Conservation (phyloP, 30 jellyfish, hydroid and myxozoan species). For the Chrysaora quinquecirrha region DNA sequence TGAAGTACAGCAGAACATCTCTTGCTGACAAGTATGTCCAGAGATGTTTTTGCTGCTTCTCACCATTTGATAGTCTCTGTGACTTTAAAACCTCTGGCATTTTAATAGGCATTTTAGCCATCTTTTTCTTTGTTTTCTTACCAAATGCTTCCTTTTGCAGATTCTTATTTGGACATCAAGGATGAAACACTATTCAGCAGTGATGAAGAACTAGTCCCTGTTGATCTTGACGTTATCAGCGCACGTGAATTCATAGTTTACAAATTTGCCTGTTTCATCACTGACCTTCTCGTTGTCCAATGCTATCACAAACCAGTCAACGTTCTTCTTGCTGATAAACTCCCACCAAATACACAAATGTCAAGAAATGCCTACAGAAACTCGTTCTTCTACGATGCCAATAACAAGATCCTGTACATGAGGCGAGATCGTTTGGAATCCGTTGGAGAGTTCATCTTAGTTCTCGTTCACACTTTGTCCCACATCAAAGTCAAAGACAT, state of each 20-base stretch:
- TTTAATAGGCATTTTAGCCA: too few species aligned
- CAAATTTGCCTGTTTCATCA: conserved; percentile 84
- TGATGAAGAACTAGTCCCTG: conserved; percentile 93
- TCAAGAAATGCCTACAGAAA: conserved; percentile 84
- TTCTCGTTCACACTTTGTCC: conserved; percentile 86
- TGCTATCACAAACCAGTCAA: conserved; percentile 88
- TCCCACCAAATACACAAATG: conserved; percentile 82
- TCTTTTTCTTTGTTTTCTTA: too few species aligned
- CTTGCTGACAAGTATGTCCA: too few species aligned
- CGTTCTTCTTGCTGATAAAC: conserved; percentile 89
- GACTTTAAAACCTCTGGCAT: too few species aligned
- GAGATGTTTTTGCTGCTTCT: too few species aligned
- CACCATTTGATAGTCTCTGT: too few species aligned
- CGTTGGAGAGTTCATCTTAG: conserved; percentile 94
- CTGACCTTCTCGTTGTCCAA: conserved; percentile 89
- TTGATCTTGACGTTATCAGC: conserved; percentile 77
- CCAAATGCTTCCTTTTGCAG: too few species aligned
- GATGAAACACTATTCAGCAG: conserved; percentile 78
- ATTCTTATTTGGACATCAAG: conserved; percentile 59
- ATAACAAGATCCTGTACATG: conserved; percentile 83
- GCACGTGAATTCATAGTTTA: conserved; percentile 96
- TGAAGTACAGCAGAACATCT: too few species aligned
- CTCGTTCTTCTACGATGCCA: conserved; percentile 90
- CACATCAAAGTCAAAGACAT: conserved; percentile 88
- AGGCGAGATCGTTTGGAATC: conserved; percentile 84